These are phyloP conservation scores for Rhopilema esculentum DNA, from an alignment of 30 jellyfish, hydroid and myxozoan species.

Conservation along the genomic window DNA sequence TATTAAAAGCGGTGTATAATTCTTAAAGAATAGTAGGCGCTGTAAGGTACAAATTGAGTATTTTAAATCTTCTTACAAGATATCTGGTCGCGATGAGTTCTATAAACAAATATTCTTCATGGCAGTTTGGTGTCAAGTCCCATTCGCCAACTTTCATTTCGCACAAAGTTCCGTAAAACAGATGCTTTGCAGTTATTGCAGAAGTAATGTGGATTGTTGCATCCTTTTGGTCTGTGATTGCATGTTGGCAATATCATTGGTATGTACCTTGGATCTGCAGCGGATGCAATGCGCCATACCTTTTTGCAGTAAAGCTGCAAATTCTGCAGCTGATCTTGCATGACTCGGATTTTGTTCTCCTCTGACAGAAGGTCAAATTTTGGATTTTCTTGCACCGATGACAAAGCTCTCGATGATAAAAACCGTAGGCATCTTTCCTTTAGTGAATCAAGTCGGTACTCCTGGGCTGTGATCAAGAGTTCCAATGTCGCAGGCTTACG, in stretches of 20 bases:
- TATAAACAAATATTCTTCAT: background rate
- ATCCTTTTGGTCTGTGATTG: slow-evolving; percentile 82
- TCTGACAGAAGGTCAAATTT: slow-evolving; percentile 74
- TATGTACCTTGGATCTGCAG: slow-evolving; percentile 83
- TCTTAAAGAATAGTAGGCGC: background rate
- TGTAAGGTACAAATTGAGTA: background rate
- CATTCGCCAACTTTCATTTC: slow-evolving; percentile 84
- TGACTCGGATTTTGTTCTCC: slow-evolving; percentile 56
- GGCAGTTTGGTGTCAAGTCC: slow-evolving; percentile 70
- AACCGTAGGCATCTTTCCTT: slow-evolving; percentile 73
- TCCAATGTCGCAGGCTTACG: slow-evolving; percentile 78
- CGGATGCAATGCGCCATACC: slow-evolving; percentile 75
- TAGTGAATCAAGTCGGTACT: slow-evolving; percentile 53
- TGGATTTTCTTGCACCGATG: slow-evolving; percentile 79
- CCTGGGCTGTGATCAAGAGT: slow-evolving; percentile 86
- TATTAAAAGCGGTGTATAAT: background rate
- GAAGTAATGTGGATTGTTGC: slow-evolving; percentile 85
- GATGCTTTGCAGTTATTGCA: slow-evolving; percentile 81
- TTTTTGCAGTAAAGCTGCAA: slow-evolving; percentile 78
- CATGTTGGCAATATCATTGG: slow-evolving; percentile 86
- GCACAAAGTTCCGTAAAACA: slow-evolving; percentile 68
- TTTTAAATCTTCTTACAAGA: background rate
- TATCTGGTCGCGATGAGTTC: background rate
- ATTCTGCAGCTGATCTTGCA: slow-evolving; percentile 76
- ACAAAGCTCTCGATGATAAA: slow-evolving; percentile 66